Base-by-base conservation (phyloP, 2,888 invertebrate species). In the Germaria angustata region DNA sequence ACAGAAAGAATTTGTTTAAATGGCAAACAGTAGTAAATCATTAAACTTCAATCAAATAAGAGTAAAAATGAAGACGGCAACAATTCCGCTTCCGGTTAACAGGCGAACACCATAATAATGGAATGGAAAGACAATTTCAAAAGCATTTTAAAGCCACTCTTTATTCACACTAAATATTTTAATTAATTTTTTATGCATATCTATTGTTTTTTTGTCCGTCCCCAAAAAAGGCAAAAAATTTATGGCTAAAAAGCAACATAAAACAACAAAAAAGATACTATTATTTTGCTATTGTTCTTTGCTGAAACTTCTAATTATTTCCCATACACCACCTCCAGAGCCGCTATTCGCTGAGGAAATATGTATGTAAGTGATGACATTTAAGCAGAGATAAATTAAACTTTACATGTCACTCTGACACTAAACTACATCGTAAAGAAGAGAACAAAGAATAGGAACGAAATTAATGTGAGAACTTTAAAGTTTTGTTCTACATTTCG, bases 311-410 rank as follows among this genome's bases (percentile, higher is more conserved):
- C 4, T 41, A 28, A 5, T 53, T 39, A 46, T 51, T 79, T 65
- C 72, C 66, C 72, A 72, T 65, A 39, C 63, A 75, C 53, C 17
- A 53, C 0, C 28, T 28, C 6, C 32, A 13, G 2, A 15, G 8
- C 8, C 28, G 28, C 3, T 24, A 20, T 22, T 51, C 32, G 51
- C 41, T 28, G 13, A 15, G 15, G 51, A n/a, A 55, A 44, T 65
- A 44, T 36, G 36, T 68, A 55, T 57, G 46, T 28, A 36, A 77
- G 77, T 63, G 66, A 78, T 73, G 68, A 73, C 81, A 78, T 36
- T 53, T 68, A 72, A 81, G 28, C 32, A 53, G 72, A 77, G 53
- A 77, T 81, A 81, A 81, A 81, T 81, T 77, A 68, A 68, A 53
- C 68, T 72, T 61, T 72, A 59, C 59, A 53, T 77, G 76, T 72